Evolutionary conservation across 2,113 vertebrate genomes (phyloP).

Genomic region (Tragelaphus buxtoni): DNA sequence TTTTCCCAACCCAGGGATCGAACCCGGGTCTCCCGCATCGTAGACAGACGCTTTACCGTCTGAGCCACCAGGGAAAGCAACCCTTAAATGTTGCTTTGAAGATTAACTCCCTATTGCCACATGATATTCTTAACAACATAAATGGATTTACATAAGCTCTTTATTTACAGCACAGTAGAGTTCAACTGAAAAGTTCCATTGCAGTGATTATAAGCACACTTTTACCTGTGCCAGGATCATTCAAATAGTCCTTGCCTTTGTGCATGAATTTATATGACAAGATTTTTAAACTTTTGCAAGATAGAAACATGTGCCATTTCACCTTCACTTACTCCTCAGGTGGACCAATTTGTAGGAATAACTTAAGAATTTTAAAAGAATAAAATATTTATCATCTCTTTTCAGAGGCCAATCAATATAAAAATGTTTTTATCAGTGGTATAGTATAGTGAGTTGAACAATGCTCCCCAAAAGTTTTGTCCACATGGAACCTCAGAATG

Average conservation of each 20-base stretch:
- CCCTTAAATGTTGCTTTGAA: background rate
- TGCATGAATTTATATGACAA: background rate
- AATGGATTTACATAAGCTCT: background rate
- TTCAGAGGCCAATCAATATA: background rate
- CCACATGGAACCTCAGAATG: background rate
- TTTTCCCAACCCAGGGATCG: no score
- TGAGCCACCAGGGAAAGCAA: no score
- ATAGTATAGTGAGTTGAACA: background rate
- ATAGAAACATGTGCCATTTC: background rate
- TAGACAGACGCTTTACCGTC: no score
- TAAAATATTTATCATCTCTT: background rate
- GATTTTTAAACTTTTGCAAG: background rate
- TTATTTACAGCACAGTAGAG: background rate
- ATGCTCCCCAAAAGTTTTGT: background rate
- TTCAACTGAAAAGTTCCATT: background rate
- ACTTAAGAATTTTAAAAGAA: conserved; percentile 10
- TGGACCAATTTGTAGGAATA: background rate
- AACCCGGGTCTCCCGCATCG: no score
- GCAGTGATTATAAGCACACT: background rate
- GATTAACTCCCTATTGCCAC: background rate
- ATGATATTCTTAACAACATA: background rate
- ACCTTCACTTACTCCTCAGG: background rate
- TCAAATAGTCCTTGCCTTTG: background rate
- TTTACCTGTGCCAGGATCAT: background rate
- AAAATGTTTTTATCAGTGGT: background rate